Percentiles rank a stretch among this genome's conserved stretches.
These are phyloP conservation scores for Antedon bifida DNA, from an alignment of 35 echinoderm and acorn worm species.

Conservation along the genomic window DNA sequence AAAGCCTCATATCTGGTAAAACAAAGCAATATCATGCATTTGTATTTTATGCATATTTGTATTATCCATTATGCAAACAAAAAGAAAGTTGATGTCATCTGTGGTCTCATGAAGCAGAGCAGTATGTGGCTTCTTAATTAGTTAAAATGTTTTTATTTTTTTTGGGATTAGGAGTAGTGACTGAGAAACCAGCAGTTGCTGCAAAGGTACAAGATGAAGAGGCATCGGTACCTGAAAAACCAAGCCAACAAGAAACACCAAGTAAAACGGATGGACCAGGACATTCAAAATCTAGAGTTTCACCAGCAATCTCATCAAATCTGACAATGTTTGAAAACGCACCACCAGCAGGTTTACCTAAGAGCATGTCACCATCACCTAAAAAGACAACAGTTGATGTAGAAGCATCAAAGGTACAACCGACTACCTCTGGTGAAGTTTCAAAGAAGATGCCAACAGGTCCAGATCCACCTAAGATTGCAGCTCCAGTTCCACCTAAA, in stretches of 20 bases:
- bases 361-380: not conserved
- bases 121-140: too few species aligned
- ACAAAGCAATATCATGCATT: too few species aligned
- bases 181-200: not conserved
- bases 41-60: too few species aligned
- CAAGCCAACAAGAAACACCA: not conserved
- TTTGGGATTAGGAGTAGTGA: not conserved
- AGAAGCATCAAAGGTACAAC: not conserved
- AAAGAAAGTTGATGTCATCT: too few species aligned
- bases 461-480: conserved; percentile 13
- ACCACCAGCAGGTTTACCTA: not conserved
- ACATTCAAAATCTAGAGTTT: not conserved
- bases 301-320: not conserved
- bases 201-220: not conserved
- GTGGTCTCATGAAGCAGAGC: too few species aligned
- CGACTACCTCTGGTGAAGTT: not conserved
- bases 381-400: not conserved
- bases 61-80: too few species aligned
- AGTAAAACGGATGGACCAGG: not conserved
- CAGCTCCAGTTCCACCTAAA: conserved; percentile 35
- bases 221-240: not conserved
- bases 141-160: not conserved
- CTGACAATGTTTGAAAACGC: not conserved
- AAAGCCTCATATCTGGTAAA: too few species aligned
- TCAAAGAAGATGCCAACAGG: not conserved